These are phyloP conservation scores for Thalassoma bifasciatum DNA, from an alignment of 2,113 vertebrate genomes.

Conservation along the genomic window DNA sequence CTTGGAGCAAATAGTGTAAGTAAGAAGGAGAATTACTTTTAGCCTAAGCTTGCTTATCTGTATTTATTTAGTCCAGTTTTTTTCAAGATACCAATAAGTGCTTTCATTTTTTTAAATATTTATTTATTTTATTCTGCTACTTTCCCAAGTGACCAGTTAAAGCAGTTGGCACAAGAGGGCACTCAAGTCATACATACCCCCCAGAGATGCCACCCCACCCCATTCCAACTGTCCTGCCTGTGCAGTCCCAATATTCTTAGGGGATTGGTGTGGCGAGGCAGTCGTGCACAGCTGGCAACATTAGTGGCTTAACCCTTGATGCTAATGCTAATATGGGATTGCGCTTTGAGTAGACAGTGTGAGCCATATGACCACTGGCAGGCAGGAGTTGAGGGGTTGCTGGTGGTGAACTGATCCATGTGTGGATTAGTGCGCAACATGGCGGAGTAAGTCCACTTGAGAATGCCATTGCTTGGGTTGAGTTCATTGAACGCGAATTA, in stretches of 20 bases:
- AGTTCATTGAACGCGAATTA: slow-evolving; percentile 43
- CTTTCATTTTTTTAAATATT: too few species aligned
- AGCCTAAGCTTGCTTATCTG: too few species aligned
- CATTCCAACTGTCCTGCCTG: slow-evolving; percentile 42
- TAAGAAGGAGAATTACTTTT: too few species aligned
- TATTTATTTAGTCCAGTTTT: too few species aligned
- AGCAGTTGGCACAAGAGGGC: slow-evolving; percentile 81
- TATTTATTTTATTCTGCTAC: background rate
- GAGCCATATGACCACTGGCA: slow-evolving; percentile 59
- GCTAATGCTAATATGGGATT: slow-evolving; percentile 73
- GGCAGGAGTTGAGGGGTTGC: slow-evolving; percentile 27
- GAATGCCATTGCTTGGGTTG: slow-evolving; percentile 52
- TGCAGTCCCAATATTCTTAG: slow-evolving; percentile 53
- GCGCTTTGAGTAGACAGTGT: slow-evolving; percentile 57
- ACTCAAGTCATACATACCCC: slow-evolving; percentile 73
- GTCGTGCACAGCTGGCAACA: slow-evolving; percentile 77
- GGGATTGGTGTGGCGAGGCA: slow-evolving; percentile 57
- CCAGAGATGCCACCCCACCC: slow-evolving; percentile 61
- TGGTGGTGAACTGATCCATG: slow-evolving; percentile 42
- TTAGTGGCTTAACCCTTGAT: slow-evolving; percentile 73
- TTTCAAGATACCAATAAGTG: too few species aligned
- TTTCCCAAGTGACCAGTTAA: slow-evolving; percentile 19
- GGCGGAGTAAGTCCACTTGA: slow-evolving; percentile 33
- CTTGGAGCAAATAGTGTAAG: background rate
- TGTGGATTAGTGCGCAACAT: slow-evolving; percentile 61